Conservation (phyloP, 1,140 invertebrate genomes). For the Contarinia nasturtii region DNA sequence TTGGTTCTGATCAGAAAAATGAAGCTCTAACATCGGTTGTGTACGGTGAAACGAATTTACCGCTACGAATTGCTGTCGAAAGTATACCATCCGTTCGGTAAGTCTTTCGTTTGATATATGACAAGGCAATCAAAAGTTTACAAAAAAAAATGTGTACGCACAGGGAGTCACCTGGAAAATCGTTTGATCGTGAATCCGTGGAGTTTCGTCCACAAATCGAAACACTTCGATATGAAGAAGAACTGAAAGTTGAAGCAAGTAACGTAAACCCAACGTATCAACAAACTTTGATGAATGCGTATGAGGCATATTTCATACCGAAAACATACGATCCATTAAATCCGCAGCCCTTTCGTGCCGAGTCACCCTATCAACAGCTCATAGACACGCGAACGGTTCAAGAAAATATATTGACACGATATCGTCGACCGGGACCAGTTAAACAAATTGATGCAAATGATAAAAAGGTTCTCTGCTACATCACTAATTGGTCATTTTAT, state of each 20-base stretch:
- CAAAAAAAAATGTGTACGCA: neutral
- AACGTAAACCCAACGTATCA: neutral
- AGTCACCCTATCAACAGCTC: slow-evolving; percentile 17
- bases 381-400: slow-evolving; percentile 9
- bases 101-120: too few relatives aligned
- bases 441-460: slow-evolving; percentile 6
- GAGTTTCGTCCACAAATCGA: slow-evolving; percentile 32
- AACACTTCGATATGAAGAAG: slow-evolving; percentile 28
- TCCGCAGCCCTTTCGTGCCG: slow-evolving; percentile 15
- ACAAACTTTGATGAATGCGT: neutral
- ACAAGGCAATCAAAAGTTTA: neutral
- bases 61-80: slow-evolving; percentile 36
- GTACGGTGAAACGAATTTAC: slow-evolving; percentile 23
- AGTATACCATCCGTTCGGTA: slow-evolving; percentile 24
- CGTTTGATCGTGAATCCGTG: slow-evolving; percentile 35
- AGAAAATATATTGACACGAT: slow-evolving; percentile 7
- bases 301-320: slow-evolving; percentile 22
- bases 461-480: slow-evolving; percentile 53
- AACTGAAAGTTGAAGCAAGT: slow-evolving; percentile 11
- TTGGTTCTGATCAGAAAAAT: slow-evolving; percentile 4
- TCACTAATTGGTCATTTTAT: slow-evolving; percentile 77
- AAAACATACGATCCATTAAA: slow-evolving; percentile 4
- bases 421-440: slow-evolving; percentile 11
- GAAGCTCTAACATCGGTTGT: slow-evolving; percentile 8
- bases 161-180: slow-evolving; percentile 4